phyloP scores from a whole-genome alignment of 2,113 vertebrate genomes.

The Amblyornis subalaris region DNA sequence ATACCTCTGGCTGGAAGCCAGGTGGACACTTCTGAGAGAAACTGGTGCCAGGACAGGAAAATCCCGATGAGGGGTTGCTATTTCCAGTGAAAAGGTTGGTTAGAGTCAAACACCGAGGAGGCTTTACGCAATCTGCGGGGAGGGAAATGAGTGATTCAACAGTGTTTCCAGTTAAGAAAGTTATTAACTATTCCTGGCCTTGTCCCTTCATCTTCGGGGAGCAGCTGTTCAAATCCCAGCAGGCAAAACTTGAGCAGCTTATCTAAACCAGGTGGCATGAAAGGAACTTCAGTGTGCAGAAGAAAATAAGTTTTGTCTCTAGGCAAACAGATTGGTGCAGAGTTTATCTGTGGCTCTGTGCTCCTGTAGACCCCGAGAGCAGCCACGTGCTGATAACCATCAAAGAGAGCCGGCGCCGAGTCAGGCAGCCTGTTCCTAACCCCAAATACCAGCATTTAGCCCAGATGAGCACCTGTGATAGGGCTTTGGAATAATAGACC shows the following conservation, averaged over 20 bases:
- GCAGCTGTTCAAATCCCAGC: conserved; percentile 4
- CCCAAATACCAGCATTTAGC: background rate
- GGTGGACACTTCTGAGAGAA: background rate
- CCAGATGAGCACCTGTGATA: background rate
- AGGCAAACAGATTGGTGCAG: background rate
- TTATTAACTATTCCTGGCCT: conserved; percentile 34
- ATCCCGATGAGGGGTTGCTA: background rate
- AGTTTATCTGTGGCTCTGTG: background rate
- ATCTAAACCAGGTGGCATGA: conserved; percentile 43
- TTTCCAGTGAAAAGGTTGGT: conserved; percentile 27
- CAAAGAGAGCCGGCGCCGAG: background rate
- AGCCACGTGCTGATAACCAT: background rate
- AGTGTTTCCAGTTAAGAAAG: conserved; percentile 18
- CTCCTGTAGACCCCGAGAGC: background rate
- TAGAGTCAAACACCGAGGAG: background rate
- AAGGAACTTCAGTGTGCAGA: background rate
- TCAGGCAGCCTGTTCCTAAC: background rate
- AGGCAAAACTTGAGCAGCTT: conserved; percentile 1
- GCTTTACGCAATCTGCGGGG: background rate
- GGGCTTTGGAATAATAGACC: background rate
- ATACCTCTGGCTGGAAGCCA: background rate
- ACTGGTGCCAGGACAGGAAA: background rate
- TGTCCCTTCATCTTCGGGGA: background rate
- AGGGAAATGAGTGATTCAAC: background rate
- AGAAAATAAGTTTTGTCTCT: conserved; percentile 18